Evolutionary conservation across 2,113 vertebrate genomes (phyloP).

Genomic region (Sphaerodactylus townsendi): DNA sequence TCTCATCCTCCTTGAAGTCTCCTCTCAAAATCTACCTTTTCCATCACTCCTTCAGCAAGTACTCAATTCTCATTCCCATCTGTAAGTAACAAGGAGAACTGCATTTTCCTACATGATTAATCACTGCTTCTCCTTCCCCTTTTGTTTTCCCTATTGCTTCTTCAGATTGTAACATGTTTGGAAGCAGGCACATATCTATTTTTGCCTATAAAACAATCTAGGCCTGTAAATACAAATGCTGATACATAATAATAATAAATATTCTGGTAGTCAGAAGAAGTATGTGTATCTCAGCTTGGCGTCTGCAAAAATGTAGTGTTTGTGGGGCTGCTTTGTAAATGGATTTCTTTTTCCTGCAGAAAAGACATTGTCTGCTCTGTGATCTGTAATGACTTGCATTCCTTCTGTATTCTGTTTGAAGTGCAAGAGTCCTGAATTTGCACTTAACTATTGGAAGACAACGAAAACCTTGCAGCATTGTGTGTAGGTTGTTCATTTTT

Average conservation of each 20-base stretch:
- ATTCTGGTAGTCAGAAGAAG: conserved; percentile 1
- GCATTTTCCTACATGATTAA: not conserved
- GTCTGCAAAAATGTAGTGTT: not conserved
- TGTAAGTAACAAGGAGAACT: not conserved
- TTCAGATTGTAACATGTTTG: not conserved
- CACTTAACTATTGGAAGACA: not conserved
- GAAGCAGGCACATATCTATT: not conserved
- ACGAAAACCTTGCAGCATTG: not conserved
- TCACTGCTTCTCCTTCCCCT: no score
- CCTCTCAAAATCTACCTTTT: no score
- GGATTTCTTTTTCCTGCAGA: not conserved
- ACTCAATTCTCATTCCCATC: no score
- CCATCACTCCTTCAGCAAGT: no score
- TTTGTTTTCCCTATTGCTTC: not conserved
- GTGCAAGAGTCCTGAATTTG: not conserved
- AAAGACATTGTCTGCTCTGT: not conserved
- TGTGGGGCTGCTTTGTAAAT: not conserved
- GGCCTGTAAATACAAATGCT: no score
- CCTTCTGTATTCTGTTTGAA: not conserved
- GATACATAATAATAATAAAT: not conserved
- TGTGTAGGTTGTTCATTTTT: not conserved
- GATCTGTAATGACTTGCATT: not conserved
- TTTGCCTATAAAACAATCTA: not conserved
- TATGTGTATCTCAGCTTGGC: not conserved
- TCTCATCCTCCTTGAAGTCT: no score